Evolutionary conservation across 2,797 vertebrate genomes (phyloP).

Genomic region (Podarcis siculus): DNA sequence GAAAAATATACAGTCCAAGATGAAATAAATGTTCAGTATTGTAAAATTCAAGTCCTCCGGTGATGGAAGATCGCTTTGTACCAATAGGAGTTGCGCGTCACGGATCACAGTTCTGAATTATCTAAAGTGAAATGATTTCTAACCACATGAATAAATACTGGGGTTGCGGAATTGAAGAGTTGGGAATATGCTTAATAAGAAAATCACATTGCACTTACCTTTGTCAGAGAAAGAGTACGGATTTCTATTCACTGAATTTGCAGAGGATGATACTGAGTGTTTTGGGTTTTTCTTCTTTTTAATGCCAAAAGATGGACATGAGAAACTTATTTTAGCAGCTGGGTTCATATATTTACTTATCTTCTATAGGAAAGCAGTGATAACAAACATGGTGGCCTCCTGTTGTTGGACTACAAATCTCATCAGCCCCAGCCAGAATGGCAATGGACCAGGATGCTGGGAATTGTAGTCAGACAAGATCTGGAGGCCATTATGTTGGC

Average conservation of each 20-base stretch:
- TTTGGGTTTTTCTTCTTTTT: neutral
- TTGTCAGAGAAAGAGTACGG: neutral
- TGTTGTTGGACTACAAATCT: too few species aligned
- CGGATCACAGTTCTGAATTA: neutral
- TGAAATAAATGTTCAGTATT: constrained; percentile 43
- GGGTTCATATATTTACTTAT: neutral
- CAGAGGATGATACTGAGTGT: too few species aligned
- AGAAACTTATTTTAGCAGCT: neutral
- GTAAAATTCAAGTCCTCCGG: constrained; percentile 12
- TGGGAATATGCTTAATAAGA: neutral
- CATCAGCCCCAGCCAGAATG: too few species aligned
- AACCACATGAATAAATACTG: neutral
- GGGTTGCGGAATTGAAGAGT: neutral
- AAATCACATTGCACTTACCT: neutral
- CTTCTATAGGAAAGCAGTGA: neutral
- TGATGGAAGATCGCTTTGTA: neutral
- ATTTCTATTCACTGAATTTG: neutral
- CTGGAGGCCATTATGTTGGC: too few species aligned
- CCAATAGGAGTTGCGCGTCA: neutral
- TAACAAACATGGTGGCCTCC: too few species aligned
- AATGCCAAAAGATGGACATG: neutral
- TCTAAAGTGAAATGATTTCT: constrained; percentile 39
- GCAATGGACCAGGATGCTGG: too few species aligned
- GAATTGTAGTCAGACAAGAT: too few species aligned
- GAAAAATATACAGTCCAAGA: constrained; percentile 27